These are phyloP conservation scores for Helobdella robusta DNA, from an alignment of 2,888 invertebrate species.

Conservation along the genomic window DNA sequence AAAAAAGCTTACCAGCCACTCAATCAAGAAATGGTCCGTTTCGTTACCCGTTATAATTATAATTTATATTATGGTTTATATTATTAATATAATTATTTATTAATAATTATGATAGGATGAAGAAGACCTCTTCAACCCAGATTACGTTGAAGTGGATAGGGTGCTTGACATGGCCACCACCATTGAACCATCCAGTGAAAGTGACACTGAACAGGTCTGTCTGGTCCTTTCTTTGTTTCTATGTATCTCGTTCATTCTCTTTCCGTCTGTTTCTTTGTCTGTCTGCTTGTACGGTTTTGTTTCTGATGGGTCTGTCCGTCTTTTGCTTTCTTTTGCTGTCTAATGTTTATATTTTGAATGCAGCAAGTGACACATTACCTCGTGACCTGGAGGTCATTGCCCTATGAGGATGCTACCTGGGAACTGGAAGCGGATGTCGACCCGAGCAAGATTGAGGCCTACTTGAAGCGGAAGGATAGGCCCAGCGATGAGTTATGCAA, in stretches of 20 bases:
- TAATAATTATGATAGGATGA: conserved; percentile 55
- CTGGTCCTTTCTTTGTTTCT: no score
- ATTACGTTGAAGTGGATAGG: conserved; percentile 92
- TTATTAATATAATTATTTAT: no score
- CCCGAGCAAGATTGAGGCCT: conserved; percentile 62
- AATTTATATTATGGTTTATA: no score
- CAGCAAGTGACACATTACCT: conserved; percentile 68
- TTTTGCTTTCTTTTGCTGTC: no score
- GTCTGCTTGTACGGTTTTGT: no score
- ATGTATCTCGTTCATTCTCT: no score
- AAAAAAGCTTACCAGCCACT: conserved; percentile 19
- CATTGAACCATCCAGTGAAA: conserved; percentile 35
- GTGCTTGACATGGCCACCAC: conserved; percentile 66
- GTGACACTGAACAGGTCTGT: no score
- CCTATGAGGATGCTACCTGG: conserved; percentile 98
- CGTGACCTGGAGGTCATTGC: conserved; percentile 94
- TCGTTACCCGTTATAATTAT: no score
- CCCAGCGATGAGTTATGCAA: conserved; percentile 19
- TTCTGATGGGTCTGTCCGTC: no score
- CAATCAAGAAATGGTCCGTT: conserved; percentile 20
- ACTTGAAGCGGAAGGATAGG: conserved; percentile 17
- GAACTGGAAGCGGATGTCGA: conserved; percentile 94
- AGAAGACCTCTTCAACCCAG: conserved; percentile 95
- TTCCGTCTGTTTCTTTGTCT: no score
- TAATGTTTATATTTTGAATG: no score